Percentiles rank a stretch among this genome's conserved stretches.
These are phyloP conservation scores for Pristionchus pacificus DNA, from an alignment of 1,140 invertebrate genomes.

Conservation along the genomic window DNA sequence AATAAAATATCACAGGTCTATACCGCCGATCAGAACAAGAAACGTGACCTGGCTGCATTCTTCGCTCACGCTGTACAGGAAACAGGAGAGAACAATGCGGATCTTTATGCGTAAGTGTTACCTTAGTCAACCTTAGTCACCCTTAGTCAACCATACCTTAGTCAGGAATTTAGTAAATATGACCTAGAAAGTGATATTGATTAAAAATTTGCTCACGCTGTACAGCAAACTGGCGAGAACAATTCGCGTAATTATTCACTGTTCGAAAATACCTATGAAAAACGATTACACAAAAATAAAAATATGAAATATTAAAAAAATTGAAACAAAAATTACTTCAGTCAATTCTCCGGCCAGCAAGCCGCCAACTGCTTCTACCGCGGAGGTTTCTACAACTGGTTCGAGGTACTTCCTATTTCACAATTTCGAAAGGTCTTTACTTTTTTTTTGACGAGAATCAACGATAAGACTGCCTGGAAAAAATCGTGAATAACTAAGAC, in stretches of 20 bases:
- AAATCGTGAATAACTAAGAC: too few relatives aligned
- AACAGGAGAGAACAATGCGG: slow-evolving; percentile 37
- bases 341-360: slow-evolving; percentile 26
- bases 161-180: too few relatives aligned
- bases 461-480: too few relatives aligned
- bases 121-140: background rate
- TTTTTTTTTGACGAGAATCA: slow-evolving; percentile 32
- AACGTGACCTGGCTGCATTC: slow-evolving; percentile 37
- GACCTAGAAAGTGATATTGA: too few relatives aligned
- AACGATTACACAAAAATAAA: too few relatives aligned
- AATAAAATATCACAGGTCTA: slow-evolving; percentile 14
- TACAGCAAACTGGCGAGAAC: slow-evolving; percentile 43
- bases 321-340: too few relatives aligned
- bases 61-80: slow-evolving; percentile 42
- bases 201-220: slow-evolving; percentile 42
- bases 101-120: slow-evolving; percentile 36
- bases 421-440: slow-evolving; percentile 45
- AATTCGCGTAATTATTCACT: slow-evolving; percentile 26
- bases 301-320: too few relatives aligned
- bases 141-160: too few relatives aligned
- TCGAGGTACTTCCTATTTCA: too few relatives aligned
- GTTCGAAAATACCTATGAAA: too few relatives aligned
- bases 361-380: slow-evolving; percentile 54
- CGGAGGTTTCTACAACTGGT: slow-evolving; percentile 56
- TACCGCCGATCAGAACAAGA: slow-evolving; percentile 29